Evolutionary conservation across 2,888 invertebrate species (phyloP), one percentile per base, ranked within the genome.

Genomic region (Temnothorax ravouxi): DNA sequence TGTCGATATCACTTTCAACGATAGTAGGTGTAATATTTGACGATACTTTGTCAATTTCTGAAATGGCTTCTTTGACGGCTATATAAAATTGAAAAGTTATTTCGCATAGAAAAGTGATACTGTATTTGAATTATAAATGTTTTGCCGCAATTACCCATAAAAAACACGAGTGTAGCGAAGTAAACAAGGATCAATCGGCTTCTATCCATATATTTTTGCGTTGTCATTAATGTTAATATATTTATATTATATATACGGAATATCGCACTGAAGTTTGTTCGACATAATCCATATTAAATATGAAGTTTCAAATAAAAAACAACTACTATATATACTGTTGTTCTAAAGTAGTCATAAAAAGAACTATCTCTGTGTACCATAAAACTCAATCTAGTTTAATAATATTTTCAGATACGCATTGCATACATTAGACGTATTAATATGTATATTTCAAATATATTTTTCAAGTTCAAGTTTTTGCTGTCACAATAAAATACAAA

Each of bases 141-240:
- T 9, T 56, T 13, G 15, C 13, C 21, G 6, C 0, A 34, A 34
- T 79, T 59, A 79, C 79, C 34, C 18, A 38, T 71, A 54, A 71
- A 34, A 38, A 79, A 9, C 11, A 79, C 9, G 9, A 79, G 59
- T 34, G 59, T 50, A 18, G 38, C 6, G 38, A 71, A 25, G 6
- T 47, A 9, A 38, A 6, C 21, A 59, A 71, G 50, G 21, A 71
- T 59, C 13, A 71, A n/a, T 13, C 18, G 47, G 71, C 34, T 59
- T 79, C 47, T 59, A 21, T 41, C 8, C 79, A 71, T 56, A 56
- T 59, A 59, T 69, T 34, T 29, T 47, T 15, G 6, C 8, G 21
- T 74, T 29, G n/a, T 29, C 21, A 38, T 4, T 15, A 67, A 25
- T 54, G 15, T 76, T 21, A n/a, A 29, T n/a, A 1, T 13, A 8